phyloP scores from a whole-genome alignment of 2,888 invertebrate species.

The Melieria picta region DNA sequence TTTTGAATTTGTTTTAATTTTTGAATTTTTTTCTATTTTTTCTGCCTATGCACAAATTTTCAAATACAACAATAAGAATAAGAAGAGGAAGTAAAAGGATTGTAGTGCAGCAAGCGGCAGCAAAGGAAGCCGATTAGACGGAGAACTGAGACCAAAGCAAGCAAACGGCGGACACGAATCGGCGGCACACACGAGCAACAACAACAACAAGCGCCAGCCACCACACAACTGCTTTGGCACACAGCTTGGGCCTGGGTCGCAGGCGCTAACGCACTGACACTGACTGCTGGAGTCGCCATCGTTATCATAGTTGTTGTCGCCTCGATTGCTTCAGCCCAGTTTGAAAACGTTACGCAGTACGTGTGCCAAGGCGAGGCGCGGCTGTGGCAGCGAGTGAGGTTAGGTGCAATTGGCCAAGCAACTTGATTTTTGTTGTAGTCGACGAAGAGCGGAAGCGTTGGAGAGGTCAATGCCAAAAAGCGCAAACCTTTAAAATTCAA shows the following conservation, averaged over 20 bases:
- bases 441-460: no score
- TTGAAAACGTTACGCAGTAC: no score
- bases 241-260: no score
- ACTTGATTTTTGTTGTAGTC: no score
- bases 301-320: neutral
- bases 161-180: neutral
- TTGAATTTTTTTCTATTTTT: slow-evolving; percentile 20
- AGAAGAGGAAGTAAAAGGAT: neutral
- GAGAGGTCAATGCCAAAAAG: no score
- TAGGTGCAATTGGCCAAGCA: no score
- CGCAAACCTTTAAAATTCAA: no score
- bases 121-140: neutral
- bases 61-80: slow-evolving; percentile 5
- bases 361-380: no score
- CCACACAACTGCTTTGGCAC: no score
- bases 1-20: slow-evolving; percentile 29
- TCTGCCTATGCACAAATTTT: slow-evolving; percentile 4
- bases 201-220: neutral
- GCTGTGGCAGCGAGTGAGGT: no score
- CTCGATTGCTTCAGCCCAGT: neutral
- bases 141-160: neutral
- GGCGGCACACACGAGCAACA: neutral
- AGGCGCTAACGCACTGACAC: slow-evolving; percentile 34
- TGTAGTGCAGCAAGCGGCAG: slow-evolving; percentile 2
- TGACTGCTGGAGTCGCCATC: slow-evolving; percentile 17